phyloP scores from a whole-genome alignment of 2,113 vertebrate species.

The Vidua chalybeata region DNA sequence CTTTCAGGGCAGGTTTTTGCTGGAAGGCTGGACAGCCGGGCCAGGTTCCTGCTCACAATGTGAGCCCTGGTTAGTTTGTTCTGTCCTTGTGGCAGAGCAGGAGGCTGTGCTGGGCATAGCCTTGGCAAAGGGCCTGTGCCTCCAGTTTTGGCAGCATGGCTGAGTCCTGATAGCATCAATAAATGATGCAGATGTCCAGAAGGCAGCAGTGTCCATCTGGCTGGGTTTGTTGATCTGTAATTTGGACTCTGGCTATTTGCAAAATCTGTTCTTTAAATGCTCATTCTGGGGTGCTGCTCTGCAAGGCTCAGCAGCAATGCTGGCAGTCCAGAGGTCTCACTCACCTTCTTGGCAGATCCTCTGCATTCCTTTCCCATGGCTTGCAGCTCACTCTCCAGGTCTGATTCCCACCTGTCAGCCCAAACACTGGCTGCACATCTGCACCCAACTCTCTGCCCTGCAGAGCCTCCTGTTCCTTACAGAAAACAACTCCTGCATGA shows the following conservation, averaged over 20 bases:
- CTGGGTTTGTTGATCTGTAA: not conserved
- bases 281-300: not conserved
- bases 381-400: not conserved
- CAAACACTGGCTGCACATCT: not conserved
- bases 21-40: not conserved
- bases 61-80: not conserved
- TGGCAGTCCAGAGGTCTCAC: not conserved
- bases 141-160: not conserved
- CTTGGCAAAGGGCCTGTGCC: conserved; percentile 2
- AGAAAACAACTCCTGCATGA: not conserved
- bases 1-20: not conserved
- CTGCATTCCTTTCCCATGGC: not conserved
- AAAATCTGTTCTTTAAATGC: not conserved
- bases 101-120: not conserved
- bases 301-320: not conserved
- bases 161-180: conserved; percentile 15
- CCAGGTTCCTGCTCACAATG: not conserved
- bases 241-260: not conserved
- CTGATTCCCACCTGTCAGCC: not conserved
- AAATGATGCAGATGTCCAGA: conserved; percentile 27
- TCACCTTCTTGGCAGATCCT: not conserved
- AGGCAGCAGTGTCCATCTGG: conserved; percentile 54
- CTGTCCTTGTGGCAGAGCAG: not conserved
- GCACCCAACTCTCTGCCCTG: not conserved
- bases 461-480: not conserved